Conservation (phyloP, 1,140 invertebrate species). For the Mamestra configurata region DNA sequence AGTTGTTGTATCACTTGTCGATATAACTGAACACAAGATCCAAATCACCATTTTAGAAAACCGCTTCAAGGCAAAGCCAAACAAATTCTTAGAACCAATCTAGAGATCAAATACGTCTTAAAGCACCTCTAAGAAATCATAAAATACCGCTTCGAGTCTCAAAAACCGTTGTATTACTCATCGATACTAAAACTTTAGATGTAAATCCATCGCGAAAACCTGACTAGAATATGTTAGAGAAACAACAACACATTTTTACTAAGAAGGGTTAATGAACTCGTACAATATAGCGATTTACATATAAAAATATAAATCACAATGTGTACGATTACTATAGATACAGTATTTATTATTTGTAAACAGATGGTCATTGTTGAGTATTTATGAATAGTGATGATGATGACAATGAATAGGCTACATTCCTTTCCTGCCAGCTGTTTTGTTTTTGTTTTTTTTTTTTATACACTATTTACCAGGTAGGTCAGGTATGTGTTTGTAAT, state of each 20-base stretch:
- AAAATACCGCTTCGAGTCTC: slow-evolving; percentile 10
- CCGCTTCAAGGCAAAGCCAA: not conserved
- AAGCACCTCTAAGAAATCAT: not conserved
- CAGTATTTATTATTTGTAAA: slow-evolving; percentile 55
- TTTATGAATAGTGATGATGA: slow-evolving; percentile 34
- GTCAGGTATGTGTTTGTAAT: not conserved
- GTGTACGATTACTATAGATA: slow-evolving; percentile 48
- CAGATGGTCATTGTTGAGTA: slow-evolving; percentile 10
- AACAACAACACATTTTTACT: slow-evolving; percentile 60
- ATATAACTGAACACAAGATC: no score
- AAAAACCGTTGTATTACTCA: slow-evolving; percentile 33
- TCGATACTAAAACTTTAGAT: slow-evolving; percentile 34
- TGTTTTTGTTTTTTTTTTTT: slow-evolving; percentile 14
- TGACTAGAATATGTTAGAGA: slow-evolving; percentile 51
- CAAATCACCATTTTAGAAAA: not conserved
- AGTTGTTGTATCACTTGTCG: no score
- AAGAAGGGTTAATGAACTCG: slow-evolving; percentile 69
- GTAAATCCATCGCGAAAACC: slow-evolving; percentile 41
- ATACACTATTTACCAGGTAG: slow-evolving; percentile 22
- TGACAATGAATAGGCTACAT: slow-evolving; percentile 37
- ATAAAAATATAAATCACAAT: slow-evolving; percentile 56
- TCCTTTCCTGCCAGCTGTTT: slow-evolving; percentile 25
- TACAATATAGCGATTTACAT: slow-evolving; percentile 69
- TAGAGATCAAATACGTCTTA: not conserved
- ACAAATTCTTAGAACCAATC: not conserved